Evolutionary conservation across 2,113 vertebrate species (phyloP).

Genomic region (Corapipo altera): DNA sequence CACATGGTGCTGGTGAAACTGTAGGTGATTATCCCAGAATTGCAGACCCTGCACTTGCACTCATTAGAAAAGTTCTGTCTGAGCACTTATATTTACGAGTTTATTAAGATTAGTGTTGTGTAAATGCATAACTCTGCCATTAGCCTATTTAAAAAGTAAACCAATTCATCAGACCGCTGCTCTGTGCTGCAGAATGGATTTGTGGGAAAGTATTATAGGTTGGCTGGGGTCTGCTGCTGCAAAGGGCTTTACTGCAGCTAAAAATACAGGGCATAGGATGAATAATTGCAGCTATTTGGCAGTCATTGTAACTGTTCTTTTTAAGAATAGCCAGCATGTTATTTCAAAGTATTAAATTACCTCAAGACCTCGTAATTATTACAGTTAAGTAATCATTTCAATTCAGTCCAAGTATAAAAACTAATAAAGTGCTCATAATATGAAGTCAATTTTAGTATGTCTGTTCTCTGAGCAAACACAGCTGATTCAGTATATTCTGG

Average conservation of each 20-base stretch:
- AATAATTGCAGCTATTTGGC: constrained; percentile 33
- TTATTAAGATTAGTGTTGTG: neutral
- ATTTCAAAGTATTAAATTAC: constrained; percentile 48
- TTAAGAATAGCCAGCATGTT: constrained; percentile 35
- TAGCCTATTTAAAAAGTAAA: neutral
- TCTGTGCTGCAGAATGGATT: neutral
- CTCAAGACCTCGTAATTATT: constrained; percentile 30
- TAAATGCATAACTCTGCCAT: neutral
- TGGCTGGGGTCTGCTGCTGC: neutral
- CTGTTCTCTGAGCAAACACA: constrained; percentile 21
- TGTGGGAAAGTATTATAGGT: neutral
- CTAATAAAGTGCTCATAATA: constrained; percentile 29
- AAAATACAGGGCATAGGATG: neutral
- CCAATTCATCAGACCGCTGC: neutral
- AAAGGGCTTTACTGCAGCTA: neutral
- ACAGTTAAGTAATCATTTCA: constrained; percentile 53
- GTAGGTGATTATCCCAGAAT: neutral
- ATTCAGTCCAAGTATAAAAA: constrained; percentile 43
- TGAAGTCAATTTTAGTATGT: constrained; percentile 25
- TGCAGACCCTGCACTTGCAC: neutral
- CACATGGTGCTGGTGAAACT: neutral
- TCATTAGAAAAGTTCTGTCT: neutral
- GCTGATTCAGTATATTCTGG: constrained; percentile 39
- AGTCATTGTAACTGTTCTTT: constrained; percentile 12
- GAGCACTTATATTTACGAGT: neutral